Evolutionary conservation across 2,797 vertebrate species (phyloP).

Genomic region (Diceros bicornis): DNA sequence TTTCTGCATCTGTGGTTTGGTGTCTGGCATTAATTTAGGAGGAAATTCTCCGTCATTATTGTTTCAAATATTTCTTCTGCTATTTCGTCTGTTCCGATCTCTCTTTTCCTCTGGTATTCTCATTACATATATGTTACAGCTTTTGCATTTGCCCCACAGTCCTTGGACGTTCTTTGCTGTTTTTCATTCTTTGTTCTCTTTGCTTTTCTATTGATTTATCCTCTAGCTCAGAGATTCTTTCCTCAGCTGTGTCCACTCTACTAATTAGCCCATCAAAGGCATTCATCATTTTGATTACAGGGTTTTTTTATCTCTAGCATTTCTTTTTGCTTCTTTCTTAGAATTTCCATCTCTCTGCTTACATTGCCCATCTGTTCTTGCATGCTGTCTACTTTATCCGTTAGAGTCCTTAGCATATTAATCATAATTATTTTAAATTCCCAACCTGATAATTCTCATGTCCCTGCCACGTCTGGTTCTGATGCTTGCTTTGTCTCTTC

Average conservation of each 20-base stretch:
- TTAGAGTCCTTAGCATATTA: neutral
- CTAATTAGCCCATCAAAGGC: neutral
- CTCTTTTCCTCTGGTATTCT: neutral
- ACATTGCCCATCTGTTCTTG: neutral
- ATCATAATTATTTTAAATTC: neutral
- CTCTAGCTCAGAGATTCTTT: neutral
- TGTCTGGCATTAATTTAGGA: neutral
- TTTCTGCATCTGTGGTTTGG: neutral
- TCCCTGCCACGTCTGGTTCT: neutral
- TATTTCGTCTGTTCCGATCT: neutral
- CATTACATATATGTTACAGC: neutral
- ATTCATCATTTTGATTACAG: neutral
- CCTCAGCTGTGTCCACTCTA: neutral
- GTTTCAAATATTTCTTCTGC: neutral
- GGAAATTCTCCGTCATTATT: neutral
- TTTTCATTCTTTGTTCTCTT: neutral
- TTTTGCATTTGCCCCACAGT: neutral
- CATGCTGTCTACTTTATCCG: neutral
- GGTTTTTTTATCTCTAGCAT: neutral
- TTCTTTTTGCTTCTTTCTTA: neutral
- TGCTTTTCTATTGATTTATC: neutral
- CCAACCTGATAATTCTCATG: neutral
- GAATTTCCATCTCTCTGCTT: neutral
- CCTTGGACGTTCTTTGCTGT: neutral
- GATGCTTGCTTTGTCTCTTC: neutral